These are phyloP conservation scores for Muscidifurax raptorellus DNA, from an alignment of 1,140 invertebrate species.

Conservation along the genomic window DNA sequence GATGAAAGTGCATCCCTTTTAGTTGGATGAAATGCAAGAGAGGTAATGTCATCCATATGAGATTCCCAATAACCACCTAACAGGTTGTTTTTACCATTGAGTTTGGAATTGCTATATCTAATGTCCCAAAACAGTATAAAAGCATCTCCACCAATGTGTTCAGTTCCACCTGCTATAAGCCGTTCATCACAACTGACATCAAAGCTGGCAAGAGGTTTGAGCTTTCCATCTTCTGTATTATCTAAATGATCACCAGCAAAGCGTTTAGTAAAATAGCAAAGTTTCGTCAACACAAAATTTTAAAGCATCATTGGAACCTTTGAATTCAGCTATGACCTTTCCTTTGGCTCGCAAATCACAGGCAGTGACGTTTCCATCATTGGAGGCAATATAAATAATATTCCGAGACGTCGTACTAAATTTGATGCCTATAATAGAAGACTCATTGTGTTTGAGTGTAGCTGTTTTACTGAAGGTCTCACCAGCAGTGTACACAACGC, in stretches of 20 bases:
- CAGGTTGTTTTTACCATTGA: slow-evolving; percentile 74
- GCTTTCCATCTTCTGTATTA: slow-evolving; percentile 70
- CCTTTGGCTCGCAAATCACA: slow-evolving; percentile 81
- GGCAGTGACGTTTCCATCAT: slow-evolving; percentile 79
- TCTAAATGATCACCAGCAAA: slow-evolving; percentile 64
- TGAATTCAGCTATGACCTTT: slow-evolving; percentile 76
- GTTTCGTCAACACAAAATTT: not conserved
- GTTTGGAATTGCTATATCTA: slow-evolving; percentile 71
- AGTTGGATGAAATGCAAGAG: slow-evolving; percentile 86
- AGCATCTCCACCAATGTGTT: slow-evolving; percentile 82
- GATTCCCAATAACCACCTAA: slow-evolving; percentile 91
- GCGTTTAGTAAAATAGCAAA: slow-evolving; percentile 43
- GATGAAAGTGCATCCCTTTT: slow-evolving; percentile 83
- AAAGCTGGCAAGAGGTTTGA: slow-evolving; percentile 82
- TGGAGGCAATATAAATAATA: slow-evolving; percentile 78
- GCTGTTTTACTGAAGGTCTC: slow-evolving; percentile 65
- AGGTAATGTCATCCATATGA: slow-evolving; percentile 89
- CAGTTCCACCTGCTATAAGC: slow-evolving; percentile 86
- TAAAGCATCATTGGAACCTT: slow-evolving; percentile 71
- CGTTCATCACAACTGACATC: slow-evolving; percentile 85
- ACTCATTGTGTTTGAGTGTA: slow-evolving; percentile 71
- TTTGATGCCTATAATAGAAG: slow-evolving; percentile 77
- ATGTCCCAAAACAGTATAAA: slow-evolving; percentile 91
- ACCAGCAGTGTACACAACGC: slow-evolving; percentile 70
- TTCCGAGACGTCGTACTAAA: slow-evolving; percentile 79